Evolutionary conservation across 1,140 invertebrate genomes (phyloP), one percentile per base, ranked within the genome.

Genomic region (Chrysomallon squamiferum): DNA sequence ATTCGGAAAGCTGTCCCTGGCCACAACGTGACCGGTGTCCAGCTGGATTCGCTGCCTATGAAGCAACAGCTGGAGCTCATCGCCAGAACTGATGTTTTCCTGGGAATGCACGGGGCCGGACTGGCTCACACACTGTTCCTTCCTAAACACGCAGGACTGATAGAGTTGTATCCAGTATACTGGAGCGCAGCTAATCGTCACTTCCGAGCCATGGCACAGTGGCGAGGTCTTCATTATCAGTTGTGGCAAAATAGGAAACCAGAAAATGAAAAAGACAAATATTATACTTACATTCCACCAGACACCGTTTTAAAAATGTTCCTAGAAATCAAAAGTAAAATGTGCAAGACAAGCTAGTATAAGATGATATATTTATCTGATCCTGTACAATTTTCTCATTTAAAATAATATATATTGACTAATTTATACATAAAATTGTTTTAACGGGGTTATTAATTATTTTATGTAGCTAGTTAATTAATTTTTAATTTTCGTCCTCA

Each of bases 61-160:
- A 56, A 65, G 2, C 58, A 77, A 22, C 83, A 84, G 59, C 62
- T 84, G 20, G 43, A 72, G 47, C 54, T 66, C 7, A 70, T 83
- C 9, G 52, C 69, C 45, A 93, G 95, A 73, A 90, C 93, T 0
- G 95, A 98, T 86, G 91, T 98, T 69, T 91, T 98, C 61, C 93
- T 98, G 77, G 96, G 96, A 25, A 97, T 99, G 87, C 97, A 99
- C 85, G 97, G 97, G 20, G 95, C 96, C 65, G 96, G 96, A 0
- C 82, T 99, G 20, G 96, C 96, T 0, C 96, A 98, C 87, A 84
- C 95, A 25, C 85, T 99, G 60, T 98, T 98, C 85, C 86, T 98
- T 71, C 96, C 96, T 0, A 92, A 96, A 83, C 97, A 96, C 94
- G 95, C 93, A 29, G 92, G 90, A 41, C 88, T 98, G 25, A 95